Evolutionary conservation across 92 coral and sea anemone species (phyloP).

Genomic region (Parazoanthus darwini): DNA sequence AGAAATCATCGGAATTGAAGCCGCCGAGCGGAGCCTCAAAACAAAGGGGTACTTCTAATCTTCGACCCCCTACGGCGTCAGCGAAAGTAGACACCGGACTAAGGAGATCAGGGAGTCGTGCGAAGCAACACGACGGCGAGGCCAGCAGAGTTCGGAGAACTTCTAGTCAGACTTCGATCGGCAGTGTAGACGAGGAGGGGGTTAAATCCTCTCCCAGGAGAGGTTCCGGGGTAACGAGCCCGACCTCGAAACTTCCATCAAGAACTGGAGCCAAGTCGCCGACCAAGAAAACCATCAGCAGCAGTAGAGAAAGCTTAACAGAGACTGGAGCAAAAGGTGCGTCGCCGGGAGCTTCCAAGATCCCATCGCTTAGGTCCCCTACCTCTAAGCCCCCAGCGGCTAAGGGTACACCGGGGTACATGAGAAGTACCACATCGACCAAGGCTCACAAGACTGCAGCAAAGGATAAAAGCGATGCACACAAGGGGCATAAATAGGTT

Average conservation of each 20-base stretch:
- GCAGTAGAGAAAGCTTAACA: slow-evolving; percentile 39
- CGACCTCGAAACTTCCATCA: slow-evolving; percentile 25
- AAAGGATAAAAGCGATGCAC: slow-evolving; percentile 34
- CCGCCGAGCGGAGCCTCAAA: slow-evolving; percentile 55
- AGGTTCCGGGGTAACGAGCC: slow-evolving; percentile 39
- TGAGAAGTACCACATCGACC: slow-evolving; percentile 32
- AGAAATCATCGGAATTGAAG: slow-evolving; percentile 57
- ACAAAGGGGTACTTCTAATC: slow-evolving; percentile 66
- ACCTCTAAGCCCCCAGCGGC: slow-evolving; percentile 22
- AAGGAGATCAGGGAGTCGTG: slow-evolving; percentile 49
- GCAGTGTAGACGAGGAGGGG: slow-evolving; percentile 49
- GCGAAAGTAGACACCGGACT: slow-evolving; percentile 50
- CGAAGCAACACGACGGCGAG: slow-evolving; percentile 54
- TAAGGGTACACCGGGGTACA: slow-evolving; percentile 31
- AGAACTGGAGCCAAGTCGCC: slow-evolving; percentile 36
- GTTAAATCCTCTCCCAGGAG: slow-evolving; percentile 30
- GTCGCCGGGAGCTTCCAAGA: slow-evolving; percentile 27
- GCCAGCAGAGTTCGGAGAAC: slow-evolving; percentile 43
- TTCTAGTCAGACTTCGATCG: slow-evolving; percentile 77
- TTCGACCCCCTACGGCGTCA: slow-evolving; percentile 56
- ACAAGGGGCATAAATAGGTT: not conserved
- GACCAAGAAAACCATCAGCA: slow-evolving; percentile 30
- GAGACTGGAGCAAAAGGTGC: slow-evolving; percentile 14
- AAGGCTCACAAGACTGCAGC: slow-evolving; percentile 15
- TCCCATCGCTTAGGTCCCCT: slow-evolving; percentile 28